phyloP scores from a whole-genome alignment of 2,888 invertebrate genomes.

The Eucriotettix oculatus region DNA sequence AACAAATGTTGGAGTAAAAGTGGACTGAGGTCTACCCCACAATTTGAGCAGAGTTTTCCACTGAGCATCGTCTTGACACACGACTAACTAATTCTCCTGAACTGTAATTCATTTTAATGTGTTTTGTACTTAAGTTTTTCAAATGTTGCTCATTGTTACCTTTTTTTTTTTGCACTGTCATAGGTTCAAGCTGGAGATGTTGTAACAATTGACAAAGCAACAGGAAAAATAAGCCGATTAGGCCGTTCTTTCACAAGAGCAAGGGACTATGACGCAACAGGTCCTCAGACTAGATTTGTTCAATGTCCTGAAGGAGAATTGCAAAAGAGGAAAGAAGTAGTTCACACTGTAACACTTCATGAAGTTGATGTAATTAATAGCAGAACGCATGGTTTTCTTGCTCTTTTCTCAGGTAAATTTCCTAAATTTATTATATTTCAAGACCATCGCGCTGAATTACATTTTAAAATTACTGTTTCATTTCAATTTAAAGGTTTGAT shows the following conservation, averaged over 20 bases:
- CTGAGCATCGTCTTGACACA: no score
- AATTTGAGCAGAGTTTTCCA: no score
- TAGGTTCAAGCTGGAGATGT: constrained; percentile 86
- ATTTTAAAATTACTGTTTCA: no score
- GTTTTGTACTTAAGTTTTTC: no score
- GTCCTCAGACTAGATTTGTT: constrained; percentile 66
- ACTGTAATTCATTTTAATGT: no score
- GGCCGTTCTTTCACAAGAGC: constrained; percentile 93
- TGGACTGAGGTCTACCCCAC: no score
- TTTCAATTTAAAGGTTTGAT: no score
- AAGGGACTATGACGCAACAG: constrained; percentile 95
- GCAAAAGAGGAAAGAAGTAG: constrained; percentile 93
- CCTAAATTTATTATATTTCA: no score
- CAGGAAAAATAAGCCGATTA: constrained; percentile 78
- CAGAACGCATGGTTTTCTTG: constrained; percentile 91
- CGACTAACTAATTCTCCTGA: no score
- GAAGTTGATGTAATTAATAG: constrained; percentile 99
- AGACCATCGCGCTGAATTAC: no score
- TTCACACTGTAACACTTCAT: constrained; percentile 96
- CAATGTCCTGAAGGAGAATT: constrained; percentile 98
- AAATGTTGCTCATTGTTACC: no score
- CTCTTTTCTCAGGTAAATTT: constrained; percentile 72
- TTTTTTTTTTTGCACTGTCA: background rate
- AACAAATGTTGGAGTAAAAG: no score
- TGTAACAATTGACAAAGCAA: constrained; percentile 96